These are phyloP conservation scores for Ischnus inquisitorius DNA, from an alignment of 2,888 invertebrate genomes.

Conservation along the genomic window DNA sequence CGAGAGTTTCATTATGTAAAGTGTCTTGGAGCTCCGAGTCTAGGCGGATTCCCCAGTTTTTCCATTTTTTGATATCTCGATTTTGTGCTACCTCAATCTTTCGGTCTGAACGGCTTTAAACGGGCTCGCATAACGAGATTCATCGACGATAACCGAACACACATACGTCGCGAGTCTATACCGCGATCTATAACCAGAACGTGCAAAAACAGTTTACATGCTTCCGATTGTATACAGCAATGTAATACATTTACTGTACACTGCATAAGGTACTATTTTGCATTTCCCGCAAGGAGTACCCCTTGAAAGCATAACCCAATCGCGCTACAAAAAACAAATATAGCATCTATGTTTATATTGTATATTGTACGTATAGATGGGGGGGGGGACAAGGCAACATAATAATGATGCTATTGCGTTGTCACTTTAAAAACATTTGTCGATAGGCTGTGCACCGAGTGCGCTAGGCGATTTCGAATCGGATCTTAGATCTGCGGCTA, in stretches of 20 bases:
- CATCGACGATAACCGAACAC: slow-evolving; percentile 14
- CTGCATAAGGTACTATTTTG: not conserved
- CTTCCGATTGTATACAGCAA: not conserved
- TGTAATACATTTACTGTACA: not conserved
- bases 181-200: not conserved
- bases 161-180: not conserved
- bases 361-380: not conserved
- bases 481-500: not conserved
- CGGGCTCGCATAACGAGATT: slow-evolving; percentile 15
- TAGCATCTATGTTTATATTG: not conserved
- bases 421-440: slow-evolving; percentile 10
- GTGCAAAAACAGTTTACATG: slow-evolving; percentile 17
- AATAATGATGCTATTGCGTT: slow-evolving; percentile 24
- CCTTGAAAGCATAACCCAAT: slow-evolving; percentile 21
- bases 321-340: slow-evolving; percentile 1
- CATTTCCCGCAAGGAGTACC: slow-evolving; percentile 1
- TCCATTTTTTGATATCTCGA: slow-evolving; percentile 6
- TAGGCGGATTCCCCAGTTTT: not conserved
- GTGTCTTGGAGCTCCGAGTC: not conserved
- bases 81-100: not conserved
- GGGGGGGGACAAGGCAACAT: not conserved
- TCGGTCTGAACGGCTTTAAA: not conserved
- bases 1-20: slow-evolving; percentile 62
- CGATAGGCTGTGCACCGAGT: not conserved
- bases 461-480: not conserved